A percentile compares a stretch with the other conserved stretches of the same genome.
Evolutionary conservation across 2,797 vertebrate genomes (phyloP).

Genomic region (Cynodonichthys magdalenae): DNA sequence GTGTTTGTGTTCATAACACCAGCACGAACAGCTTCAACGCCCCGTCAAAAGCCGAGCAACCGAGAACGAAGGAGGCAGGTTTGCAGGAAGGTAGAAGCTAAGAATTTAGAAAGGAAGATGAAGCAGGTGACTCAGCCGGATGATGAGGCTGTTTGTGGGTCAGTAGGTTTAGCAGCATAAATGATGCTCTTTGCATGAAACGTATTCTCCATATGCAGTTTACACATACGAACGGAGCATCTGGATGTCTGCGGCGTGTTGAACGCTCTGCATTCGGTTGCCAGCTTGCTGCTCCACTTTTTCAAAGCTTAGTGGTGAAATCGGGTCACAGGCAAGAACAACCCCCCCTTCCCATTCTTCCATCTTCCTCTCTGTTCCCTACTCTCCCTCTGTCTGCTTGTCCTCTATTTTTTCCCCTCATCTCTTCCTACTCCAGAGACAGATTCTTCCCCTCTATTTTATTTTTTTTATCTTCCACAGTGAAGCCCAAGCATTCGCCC

Average conservation of each 20-base stretch:
- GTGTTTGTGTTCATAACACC: constrained; percentile 1
- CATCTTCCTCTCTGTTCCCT: constrained; percentile 33
- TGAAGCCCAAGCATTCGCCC: constrained; percentile 17
- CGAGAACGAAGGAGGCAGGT: not conserved
- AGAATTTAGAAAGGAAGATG: not conserved
- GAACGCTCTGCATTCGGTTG: constrained; percentile 15
- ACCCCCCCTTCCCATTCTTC: constrained; percentile 6
- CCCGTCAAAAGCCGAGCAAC: constrained; percentile 1
- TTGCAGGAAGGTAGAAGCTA: constrained; percentile 10
- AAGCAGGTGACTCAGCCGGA: constrained; percentile 53
- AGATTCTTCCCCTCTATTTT: constrained; percentile 1
- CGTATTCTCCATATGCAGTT: constrained; percentile 5
- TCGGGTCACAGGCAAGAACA: constrained; percentile 69
- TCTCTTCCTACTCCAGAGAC: constrained; percentile 19
- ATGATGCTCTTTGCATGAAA: not conserved
- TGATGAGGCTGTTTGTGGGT: constrained; percentile 41
- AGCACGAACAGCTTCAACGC: not conserved
- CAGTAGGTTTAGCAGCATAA: constrained; percentile 19
- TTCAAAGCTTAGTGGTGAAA: constrained; percentile 71
- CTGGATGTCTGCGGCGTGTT: constrained; percentile 32
- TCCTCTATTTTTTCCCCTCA: constrained; percentile 27
- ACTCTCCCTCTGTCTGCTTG: constrained; percentile 25
- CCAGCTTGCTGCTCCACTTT: constrained; percentile 55
- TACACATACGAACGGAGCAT: constrained; percentile 7
- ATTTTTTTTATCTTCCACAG: constrained; percentile 1